Evolutionary conservation across 2,113 vertebrate species (phyloP).

Genomic region (Apodemus speciosus): DNA sequence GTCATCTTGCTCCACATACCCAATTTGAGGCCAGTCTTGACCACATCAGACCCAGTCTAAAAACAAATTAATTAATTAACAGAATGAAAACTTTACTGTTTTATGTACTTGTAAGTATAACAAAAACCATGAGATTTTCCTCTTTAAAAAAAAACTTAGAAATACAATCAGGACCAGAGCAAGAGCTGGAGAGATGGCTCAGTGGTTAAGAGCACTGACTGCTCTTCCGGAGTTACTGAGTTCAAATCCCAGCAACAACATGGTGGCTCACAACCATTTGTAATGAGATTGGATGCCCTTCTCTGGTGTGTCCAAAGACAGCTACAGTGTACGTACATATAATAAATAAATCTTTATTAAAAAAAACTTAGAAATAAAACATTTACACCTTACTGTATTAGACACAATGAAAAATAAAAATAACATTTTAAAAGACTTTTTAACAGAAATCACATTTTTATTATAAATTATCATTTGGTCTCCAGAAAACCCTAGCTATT

Average conservation of each 20-base stretch:
- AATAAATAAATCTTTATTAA: too few species aligned
- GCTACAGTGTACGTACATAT: too few species aligned
- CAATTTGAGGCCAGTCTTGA: neutral
- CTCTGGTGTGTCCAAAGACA: too few species aligned
- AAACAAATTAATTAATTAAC: neutral
- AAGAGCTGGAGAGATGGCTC: too few species aligned
- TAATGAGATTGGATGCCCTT: too few species aligned
- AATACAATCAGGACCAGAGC: neutral
- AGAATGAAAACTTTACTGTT: neutral
- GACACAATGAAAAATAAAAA: neutral
- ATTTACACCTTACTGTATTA: neutral
- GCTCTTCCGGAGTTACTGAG: too few species aligned
- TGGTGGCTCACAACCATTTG: too few species aligned
- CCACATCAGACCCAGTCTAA: neutral
- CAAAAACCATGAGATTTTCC: neutral
- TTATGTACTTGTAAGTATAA: neutral
- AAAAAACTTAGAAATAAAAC: neutral
- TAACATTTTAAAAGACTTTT: neutral
- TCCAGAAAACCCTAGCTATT: constrained; percentile 30
- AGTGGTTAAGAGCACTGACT: too few species aligned
- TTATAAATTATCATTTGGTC: constrained; percentile 47
- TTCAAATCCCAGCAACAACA: too few species aligned
- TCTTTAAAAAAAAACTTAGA: neutral
- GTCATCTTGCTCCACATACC: neutral
- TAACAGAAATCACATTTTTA: constrained; percentile 52